phyloP scores from a whole-genome alignment of 2,797 vertebrate species.

The Calcarius lapponicus region DNA sequence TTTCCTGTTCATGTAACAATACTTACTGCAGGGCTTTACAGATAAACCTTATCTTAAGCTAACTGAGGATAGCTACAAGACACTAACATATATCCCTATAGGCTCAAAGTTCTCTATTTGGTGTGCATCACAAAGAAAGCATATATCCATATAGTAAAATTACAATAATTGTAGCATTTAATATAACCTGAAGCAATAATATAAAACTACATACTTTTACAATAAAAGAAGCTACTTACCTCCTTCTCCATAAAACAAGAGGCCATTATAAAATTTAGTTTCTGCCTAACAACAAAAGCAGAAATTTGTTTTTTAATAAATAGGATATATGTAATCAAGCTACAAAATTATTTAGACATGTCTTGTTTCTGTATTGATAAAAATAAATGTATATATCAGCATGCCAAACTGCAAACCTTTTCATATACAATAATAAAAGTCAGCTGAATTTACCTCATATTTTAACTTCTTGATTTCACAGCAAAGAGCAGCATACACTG shows the following conservation, averaged over 20 bases:
- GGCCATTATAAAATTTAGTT: slow-evolving; percentile 97
- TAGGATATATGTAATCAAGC: background rate
- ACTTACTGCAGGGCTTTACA: background rate
- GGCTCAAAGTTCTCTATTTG: background rate
- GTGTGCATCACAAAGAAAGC: background rate
- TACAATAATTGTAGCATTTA: background rate
- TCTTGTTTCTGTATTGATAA: slow-evolving; percentile 25
- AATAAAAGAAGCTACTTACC: slow-evolving; percentile 80
- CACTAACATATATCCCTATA: background rate
- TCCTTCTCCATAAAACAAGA: slow-evolving; percentile 98
- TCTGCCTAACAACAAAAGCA: slow-evolving; percentile 85
- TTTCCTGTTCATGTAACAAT: background rate
- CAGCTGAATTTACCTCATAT: slow-evolving; percentile 86
- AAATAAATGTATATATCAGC: background rate
- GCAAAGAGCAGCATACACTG: slow-evolving; percentile 96
- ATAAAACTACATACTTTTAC: background rate
- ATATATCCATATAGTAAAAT: background rate
- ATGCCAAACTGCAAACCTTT: slow-evolving; percentile 17
- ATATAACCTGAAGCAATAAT: background rate
- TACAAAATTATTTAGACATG: background rate
- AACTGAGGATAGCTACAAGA: background rate
- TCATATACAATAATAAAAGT: background rate
- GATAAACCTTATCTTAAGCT: background rate
- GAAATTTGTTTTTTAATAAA: slow-evolving; percentile 59
- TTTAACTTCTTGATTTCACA: slow-evolving; percentile 98